phyloP scores from a whole-genome alignment of 2,113 vertebrate species.

The Opisthocomus hoazin region DNA sequence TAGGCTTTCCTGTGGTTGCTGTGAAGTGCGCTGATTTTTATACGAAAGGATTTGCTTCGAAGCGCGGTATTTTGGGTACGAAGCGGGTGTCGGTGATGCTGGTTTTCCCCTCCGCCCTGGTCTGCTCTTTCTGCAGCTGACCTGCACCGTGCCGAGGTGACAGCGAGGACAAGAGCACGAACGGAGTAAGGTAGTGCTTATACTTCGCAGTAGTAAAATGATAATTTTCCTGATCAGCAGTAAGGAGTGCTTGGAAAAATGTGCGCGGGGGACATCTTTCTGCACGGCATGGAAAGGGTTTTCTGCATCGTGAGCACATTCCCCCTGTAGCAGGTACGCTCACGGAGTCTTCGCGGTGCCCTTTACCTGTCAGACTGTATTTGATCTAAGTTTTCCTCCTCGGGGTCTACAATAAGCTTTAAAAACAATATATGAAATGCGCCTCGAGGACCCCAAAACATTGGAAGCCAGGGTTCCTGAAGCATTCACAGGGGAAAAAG shows the following conservation, averaged over 20 bases:
- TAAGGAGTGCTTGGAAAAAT: not conserved
- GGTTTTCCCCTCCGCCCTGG: fast-evolving
- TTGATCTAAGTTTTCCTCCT: slow-evolving; percentile 31
- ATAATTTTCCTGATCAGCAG: not conserved
- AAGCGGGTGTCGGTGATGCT: fast-evolving
- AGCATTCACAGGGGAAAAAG: slow-evolving; percentile 11
- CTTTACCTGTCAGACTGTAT: slow-evolving; percentile 61
- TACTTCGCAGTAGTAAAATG: fast-evolving
- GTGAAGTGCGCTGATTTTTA: fast-evolving
- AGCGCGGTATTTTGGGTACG: fast-evolving
- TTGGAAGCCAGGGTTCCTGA: not conserved
- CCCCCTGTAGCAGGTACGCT: slow-evolving; percentile 4
- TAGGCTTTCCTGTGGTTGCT: not conserved
- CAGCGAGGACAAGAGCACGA: not conserved
- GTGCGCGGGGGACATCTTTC: not conserved
- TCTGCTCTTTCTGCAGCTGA: not conserved
- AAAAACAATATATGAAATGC: not conserved
- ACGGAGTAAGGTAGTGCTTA: fast-evolving
- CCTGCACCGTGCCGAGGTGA: not conserved
- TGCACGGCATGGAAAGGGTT: slow-evolving; percentile 26
- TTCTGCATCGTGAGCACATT: not conserved
- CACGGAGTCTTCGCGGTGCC: not conserved
- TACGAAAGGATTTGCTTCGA: fast-evolving
- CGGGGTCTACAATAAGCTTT: not conserved
- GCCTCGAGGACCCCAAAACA: not conserved